A percentile compares a stretch with the other conserved stretches of the same genome.
Evolutionary conservation across 2,888 invertebrate genomes (phyloP).

Genomic region (Hedychridium roseum): DNA sequence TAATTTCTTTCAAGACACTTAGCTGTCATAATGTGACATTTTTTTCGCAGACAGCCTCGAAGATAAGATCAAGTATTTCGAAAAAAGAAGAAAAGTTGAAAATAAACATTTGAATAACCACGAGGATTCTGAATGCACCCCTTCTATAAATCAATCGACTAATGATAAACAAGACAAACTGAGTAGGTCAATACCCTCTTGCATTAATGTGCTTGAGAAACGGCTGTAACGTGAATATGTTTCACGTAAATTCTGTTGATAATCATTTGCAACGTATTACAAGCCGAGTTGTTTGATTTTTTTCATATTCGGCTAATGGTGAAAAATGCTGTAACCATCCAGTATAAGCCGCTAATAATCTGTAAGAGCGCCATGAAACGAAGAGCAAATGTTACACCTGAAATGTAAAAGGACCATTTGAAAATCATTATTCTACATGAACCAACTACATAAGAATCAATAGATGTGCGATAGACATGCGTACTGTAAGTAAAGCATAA

Average conservation of each 20-base stretch:
- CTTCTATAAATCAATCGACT: too few relatives aligned
- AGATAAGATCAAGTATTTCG: slow-evolving; percentile 78
- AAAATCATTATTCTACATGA: not conserved
- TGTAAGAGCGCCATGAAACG: slow-evolving; percentile 33
- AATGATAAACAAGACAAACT: too few relatives aligned
- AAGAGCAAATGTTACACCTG: slow-evolving; percentile 35
- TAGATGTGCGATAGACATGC: slow-evolving; percentile 4
- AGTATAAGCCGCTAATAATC: slow-evolving; percentile 43
- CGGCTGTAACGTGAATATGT: too few relatives aligned
- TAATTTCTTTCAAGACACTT: slow-evolving; percentile 9
- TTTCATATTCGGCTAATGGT: too few relatives aligned
- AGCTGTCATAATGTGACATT: slow-evolving; percentile 15
- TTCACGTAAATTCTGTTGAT: too few relatives aligned
- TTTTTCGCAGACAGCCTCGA: slow-evolving; percentile 80
- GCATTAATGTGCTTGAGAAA: too few relatives aligned
- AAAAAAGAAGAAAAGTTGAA: slow-evolving; percentile 69
- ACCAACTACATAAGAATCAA: not conserved
- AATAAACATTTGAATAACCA: too few relatives aligned
- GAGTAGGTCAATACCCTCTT: too few relatives aligned
- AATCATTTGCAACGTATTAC: too few relatives aligned
- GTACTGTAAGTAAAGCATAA: slow-evolving; percentile 41
- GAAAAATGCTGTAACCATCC: too few relatives aligned
- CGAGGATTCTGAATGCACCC: too few relatives aligned
- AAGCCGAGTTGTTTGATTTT: too few relatives aligned
- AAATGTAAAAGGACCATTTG: slow-evolving; percentile 6